These are phyloP conservation scores for Caenorhabditis sinica DNA, from an alignment of 2,888 invertebrate genomes.

Conservation along the genomic window DNA sequence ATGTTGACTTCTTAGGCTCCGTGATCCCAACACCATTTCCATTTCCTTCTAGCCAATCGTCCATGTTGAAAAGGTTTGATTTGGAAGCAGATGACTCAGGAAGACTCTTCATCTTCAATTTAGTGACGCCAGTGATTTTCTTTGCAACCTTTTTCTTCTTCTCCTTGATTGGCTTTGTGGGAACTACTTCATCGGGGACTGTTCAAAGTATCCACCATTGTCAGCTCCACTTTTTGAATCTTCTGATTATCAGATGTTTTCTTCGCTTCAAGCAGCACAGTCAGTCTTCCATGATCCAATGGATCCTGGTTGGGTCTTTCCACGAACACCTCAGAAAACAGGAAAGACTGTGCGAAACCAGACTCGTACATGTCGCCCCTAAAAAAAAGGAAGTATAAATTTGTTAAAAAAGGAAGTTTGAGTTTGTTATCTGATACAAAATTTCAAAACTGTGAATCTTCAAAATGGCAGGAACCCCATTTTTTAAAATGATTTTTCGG, in stretches of 20 bases:
- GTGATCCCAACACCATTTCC: background rate
- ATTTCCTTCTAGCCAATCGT: slow-evolving; percentile 84
- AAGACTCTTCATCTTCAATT: slow-evolving; percentile 46
- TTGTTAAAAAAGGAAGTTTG: no score
- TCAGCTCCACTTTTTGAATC: no score
- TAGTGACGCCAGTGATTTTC: slow-evolving; percentile 21
- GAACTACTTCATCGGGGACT: background rate
- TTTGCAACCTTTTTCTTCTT: slow-evolving; percentile 34
- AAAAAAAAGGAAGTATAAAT: background rate
- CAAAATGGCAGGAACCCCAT: no score
- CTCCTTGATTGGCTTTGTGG: slow-evolving; percentile 45
- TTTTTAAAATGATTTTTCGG: no score
- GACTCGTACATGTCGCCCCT: slow-evolving; percentile 89
- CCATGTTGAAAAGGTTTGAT: slow-evolving; percentile 82
- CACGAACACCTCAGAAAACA: slow-evolving; percentile 97
- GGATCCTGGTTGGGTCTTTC: slow-evolving; percentile 90
- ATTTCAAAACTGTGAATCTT: no score
- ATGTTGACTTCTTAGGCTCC: slow-evolving; percentile 1
- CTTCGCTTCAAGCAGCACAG: no score
- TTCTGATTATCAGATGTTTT: no score
- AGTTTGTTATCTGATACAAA: no score
- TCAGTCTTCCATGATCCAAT: no score
- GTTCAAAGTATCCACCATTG: no score
- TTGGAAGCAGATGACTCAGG: slow-evolving; percentile 59
- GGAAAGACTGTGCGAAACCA: slow-evolving; percentile 96